Evolutionary conservation across 2,113 vertebrate species (phyloP).

Genomic region (pig (Sus scrofa)): DNA sequence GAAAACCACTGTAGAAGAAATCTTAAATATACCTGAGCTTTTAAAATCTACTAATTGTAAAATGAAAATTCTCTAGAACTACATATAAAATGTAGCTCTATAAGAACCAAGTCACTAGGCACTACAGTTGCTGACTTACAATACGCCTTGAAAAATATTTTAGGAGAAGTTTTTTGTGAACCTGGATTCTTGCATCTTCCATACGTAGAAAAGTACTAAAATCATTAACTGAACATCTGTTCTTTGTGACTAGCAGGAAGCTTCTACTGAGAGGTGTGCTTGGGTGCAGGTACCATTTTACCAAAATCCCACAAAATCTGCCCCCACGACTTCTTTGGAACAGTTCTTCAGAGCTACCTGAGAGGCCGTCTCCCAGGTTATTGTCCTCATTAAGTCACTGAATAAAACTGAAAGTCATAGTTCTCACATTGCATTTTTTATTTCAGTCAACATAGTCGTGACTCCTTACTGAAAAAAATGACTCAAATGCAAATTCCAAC

Average conservation of each 20-base stretch:
- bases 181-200: background rate
- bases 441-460: background rate
- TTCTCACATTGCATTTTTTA: too few relatives aligned
- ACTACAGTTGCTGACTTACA: background rate
- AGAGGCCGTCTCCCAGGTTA: too few relatives aligned
- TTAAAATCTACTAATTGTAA: background rate
- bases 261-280: too few relatives aligned
- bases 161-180: background rate
- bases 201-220: background rate
- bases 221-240: background rate
- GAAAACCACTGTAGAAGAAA: background rate
- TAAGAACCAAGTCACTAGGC: background rate
- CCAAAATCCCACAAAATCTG: too few relatives aligned
- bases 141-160: background rate
- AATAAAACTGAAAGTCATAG: too few relatives aligned
- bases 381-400: too few relatives aligned
- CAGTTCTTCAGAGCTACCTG: too few relatives aligned
- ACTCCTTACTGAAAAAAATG: background rate
- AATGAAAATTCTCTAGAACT: too few relatives aligned
- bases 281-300: too few relatives aligned
- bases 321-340: too few relatives aligned
- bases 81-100: too few relatives aligned
- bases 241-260: too few relatives aligned
- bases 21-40: background rate
- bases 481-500: background rate